Evolutionary conservation across 1,140 invertebrate species (phyloP).

Genomic region (Trachymyrmex septentrionalis): DNA sequence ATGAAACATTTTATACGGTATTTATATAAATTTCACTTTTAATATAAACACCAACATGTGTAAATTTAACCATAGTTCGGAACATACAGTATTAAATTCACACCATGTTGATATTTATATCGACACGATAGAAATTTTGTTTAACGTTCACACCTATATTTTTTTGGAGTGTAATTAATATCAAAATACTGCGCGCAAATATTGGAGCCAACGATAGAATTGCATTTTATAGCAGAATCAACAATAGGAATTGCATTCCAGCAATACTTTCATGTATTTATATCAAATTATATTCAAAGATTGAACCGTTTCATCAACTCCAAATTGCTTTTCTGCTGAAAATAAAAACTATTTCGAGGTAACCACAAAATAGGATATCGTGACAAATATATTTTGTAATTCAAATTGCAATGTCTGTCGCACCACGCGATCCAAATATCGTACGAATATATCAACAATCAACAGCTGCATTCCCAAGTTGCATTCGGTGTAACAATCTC

Average conservation of each 20-base stretch:
- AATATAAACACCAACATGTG: too few species aligned
- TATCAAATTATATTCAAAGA: neutral
- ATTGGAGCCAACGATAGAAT: constrained; percentile 1
- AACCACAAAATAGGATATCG: neutral
- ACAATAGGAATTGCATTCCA: neutral
- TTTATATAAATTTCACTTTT: too few species aligned
- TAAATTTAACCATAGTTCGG: too few species aligned
- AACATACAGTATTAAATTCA: too few species aligned
- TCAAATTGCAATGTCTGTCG: constrained; percentile 7
- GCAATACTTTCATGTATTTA: neutral
- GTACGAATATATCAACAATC: constrained; percentile 42
- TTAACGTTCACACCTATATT: too few species aligned
- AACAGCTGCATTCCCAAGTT: constrained; percentile 33
- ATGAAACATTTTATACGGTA: neutral
- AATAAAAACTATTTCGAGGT: neutral
- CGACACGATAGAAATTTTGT: too few species aligned
- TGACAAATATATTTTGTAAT: neutral
- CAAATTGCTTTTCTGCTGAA: constrained; percentile 7
- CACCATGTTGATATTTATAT: too few species aligned
- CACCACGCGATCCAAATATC: constrained; percentile 10
- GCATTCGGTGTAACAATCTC: constrained; percentile 38
- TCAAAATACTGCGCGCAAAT: constrained; percentile 5
- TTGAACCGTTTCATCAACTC: neutral
- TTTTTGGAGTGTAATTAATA: neutral
- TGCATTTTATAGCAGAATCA: neutral